phyloP scores from a whole-genome alignment of 2,113 vertebrate species.

The Xenopus laevis region DNA sequence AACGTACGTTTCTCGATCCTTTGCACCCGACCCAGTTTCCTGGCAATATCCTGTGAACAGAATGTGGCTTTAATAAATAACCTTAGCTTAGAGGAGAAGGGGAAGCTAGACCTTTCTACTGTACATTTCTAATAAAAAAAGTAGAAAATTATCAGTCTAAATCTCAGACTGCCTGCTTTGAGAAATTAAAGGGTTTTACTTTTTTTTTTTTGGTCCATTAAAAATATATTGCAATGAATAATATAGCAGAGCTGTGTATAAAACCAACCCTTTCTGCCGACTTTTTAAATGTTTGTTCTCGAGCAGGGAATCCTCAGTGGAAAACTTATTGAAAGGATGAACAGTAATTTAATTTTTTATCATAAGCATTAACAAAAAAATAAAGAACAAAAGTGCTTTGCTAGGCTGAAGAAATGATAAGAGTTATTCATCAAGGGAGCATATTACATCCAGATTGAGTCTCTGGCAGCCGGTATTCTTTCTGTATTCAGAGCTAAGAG shows the following conservation, averaged over 20 bases:
- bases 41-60: conserved; percentile 49
- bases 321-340: conserved; percentile 70
- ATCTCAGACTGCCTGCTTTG: conserved; percentile 55
- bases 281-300: conserved; percentile 75
- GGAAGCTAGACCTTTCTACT: conserved; percentile 26
- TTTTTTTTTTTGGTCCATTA: conserved; percentile 68
- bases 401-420: conserved; percentile 58
- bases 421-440: conserved; percentile 66
- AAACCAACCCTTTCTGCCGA: conserved; percentile 63
- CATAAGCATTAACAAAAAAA: conserved; percentile 69
- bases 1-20: conserved; percentile 37
- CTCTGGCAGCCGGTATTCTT: conserved; percentile 53
- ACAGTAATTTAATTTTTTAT: conserved; percentile 80
- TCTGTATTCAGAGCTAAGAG: conserved; percentile 58
- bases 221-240: conserved; percentile 77
- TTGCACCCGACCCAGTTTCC: conserved; percentile 41
- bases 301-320: conserved; percentile 62
- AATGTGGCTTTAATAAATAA: conserved; percentile 43
- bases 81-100: not conserved
- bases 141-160: conserved; percentile 55
- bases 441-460: conserved; percentile 52
- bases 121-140: conserved; percentile 48
- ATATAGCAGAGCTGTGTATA: conserved; percentile 71
- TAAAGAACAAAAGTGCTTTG: conserved; percentile 69
- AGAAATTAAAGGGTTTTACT: conserved; percentile 71